Evolutionary conservation across 2,113 vertebrate genomes (phyloP).

Genomic region (Nansenia antarctica): DNA sequence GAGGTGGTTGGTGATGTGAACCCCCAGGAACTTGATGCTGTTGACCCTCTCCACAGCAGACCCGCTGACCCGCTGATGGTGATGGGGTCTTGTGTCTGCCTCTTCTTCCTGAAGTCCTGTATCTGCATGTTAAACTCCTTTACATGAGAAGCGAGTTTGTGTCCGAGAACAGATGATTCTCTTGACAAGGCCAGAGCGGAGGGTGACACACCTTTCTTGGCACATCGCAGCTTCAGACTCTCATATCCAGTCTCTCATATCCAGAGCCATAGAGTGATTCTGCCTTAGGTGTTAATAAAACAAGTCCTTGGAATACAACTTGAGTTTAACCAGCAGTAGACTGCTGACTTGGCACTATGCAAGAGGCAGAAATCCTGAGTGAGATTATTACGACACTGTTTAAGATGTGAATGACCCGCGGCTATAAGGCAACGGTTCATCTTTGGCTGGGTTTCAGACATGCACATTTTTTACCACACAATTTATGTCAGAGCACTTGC

Average conservation of each 20-base stretch:
- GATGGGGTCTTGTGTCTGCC: too few relatives aligned
- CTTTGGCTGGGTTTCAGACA: background rate
- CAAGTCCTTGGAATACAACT: slow-evolving; percentile 23
- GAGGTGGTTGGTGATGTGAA: too few relatives aligned
- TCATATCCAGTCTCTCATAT: background rate
- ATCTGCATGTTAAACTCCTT: too few relatives aligned
- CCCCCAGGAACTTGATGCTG: too few relatives aligned
- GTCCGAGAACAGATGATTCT: background rate
- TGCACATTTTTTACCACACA: background rate
- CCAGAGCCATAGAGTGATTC: background rate
- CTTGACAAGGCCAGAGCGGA: background rate
- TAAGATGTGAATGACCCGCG: background rate
- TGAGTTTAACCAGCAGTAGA: slow-evolving; percentile 2
- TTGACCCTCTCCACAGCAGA: too few relatives aligned
- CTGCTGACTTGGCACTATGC: slow-evolving; percentile 21
- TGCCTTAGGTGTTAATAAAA: slow-evolving; percentile 24
- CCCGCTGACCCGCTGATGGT: too few relatives aligned
- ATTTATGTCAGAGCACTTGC: background rate
- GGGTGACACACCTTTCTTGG: background rate
- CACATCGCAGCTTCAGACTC: background rate
- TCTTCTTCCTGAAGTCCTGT: too few relatives aligned
- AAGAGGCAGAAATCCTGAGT: background rate
- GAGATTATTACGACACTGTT: slow-evolving; percentile 14
- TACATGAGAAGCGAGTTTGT: too few relatives aligned
- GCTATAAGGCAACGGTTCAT: background rate